These are phyloP conservation scores for Tokudaia muenninki DNA, from an alignment of 2,797 vertebrate genomes.

Conservation along the genomic window DNA sequence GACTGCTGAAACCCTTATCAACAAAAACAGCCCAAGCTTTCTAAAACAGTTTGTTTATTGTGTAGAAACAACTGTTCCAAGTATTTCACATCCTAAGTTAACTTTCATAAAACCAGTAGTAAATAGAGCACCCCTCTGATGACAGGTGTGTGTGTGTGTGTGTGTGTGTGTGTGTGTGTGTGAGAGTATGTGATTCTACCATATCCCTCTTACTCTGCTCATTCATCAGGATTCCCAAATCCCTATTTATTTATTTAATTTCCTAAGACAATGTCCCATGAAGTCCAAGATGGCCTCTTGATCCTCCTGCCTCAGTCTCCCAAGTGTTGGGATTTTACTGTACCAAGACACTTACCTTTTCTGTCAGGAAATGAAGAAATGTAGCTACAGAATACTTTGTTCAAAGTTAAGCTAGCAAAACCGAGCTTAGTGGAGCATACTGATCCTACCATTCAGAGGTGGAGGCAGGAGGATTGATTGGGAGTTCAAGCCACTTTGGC, in stretches of 20 bases:
- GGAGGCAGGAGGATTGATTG: not conserved
- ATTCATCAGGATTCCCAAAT: not conserved
- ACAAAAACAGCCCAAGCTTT: not conserved
- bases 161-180: not conserved
- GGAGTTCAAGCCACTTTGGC: not conserved
- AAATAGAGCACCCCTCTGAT: not conserved
- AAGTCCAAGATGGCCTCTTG: not conserved
- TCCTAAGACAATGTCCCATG: not conserved
- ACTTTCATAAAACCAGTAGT: not conserved
- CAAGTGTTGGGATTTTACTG: not conserved
- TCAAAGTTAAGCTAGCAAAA: conserved; percentile 46
- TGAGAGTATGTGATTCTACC: not conserved
- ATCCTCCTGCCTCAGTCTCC: not conserved
- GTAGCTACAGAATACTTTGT: conserved; percentile 20
- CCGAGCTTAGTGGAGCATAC: not conserved
- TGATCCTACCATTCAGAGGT: not conserved
- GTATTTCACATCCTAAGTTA: conserved; percentile 52
- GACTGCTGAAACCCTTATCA: conserved; percentile 50
- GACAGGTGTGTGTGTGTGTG: not conserved
- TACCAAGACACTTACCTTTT: not conserved
- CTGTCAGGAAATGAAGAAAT: conserved; percentile 21
- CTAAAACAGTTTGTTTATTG: conserved; percentile 21
- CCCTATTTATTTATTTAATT: not conserved
- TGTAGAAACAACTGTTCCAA: not conserved
- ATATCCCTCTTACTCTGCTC: not conserved